phyloP scores from a whole-genome alignment of 2,797 vertebrate species.

The Paedocypris micromegethes region DNA sequence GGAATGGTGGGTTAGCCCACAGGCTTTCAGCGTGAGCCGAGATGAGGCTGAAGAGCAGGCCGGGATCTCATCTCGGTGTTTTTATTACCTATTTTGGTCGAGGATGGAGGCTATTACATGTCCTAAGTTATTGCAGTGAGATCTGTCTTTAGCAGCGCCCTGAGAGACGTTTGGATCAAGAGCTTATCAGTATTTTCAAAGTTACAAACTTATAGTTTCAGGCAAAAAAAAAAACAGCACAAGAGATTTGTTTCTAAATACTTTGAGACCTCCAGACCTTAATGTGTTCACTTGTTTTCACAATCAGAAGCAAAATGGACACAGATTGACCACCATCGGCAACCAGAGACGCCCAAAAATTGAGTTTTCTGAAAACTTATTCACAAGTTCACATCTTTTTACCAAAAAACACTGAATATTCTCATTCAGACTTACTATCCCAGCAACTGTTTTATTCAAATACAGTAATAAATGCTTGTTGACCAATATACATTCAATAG shows the following conservation, averaged over 20 bases:
- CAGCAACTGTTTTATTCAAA: conserved; percentile 17
- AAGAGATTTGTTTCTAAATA: too few species aligned
- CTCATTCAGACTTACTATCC: conserved; percentile 4
- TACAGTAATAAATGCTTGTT: conserved; percentile 18
- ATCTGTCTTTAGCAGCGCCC: conserved; percentile 49
- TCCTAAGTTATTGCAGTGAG: conserved; percentile 47
- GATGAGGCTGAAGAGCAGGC: conserved; percentile 47
- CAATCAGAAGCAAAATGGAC: too few species aligned
- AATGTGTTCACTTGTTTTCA: too few species aligned
- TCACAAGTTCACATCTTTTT: too few species aligned
- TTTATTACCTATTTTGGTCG: conserved; percentile 51
- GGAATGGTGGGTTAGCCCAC: too few species aligned
- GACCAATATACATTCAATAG: conserved; percentile 3
- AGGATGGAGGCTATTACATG: conserved; percentile 41
- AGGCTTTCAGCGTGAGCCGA: too few species aligned
- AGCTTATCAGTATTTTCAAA: conserved; percentile 13
- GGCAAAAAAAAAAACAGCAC: too few species aligned
- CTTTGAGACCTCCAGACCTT: too few species aligned
- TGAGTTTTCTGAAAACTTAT: neutral
- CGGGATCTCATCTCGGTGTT: conserved; percentile 1
- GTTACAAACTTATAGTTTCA: too few species aligned
- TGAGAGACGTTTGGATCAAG: conserved; percentile 48
- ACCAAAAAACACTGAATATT: neutral
- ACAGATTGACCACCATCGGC: too few species aligned
- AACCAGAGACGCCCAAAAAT: too few species aligned